Base-by-base conservation (phyloP, 1,140 invertebrate species). In the Zeugodacus cucurbitae region DNA sequence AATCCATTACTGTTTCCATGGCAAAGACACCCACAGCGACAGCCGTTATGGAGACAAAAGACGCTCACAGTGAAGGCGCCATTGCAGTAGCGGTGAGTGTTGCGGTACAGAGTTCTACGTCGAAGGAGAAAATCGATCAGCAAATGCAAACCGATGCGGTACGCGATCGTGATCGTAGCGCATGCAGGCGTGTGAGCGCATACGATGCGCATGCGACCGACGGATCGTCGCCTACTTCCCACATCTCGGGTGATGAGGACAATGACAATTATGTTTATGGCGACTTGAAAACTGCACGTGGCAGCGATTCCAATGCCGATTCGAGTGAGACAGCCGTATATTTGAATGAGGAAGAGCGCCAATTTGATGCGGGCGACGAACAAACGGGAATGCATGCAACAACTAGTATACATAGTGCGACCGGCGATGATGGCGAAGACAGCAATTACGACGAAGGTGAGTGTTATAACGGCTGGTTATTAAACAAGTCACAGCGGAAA, bases 81-180 rank as follows among this genome's bases (percentile, higher is more conserved):
- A 58, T 41, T 44, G 67, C 89, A 10, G 88, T 78, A 32, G 89
- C 90, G 1, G 48, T 59, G 6, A 85, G 29, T 14, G 87, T 90
- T 10, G 37, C 26, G 41, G 41, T 82, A 4, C 74, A 82, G 26
- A 82, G 20, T 89, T 85, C 90, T 17, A 74, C 37, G 20, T 87
- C 89, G 88, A 89, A 87, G 14, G 91, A 89, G 57, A 87, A 89
- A 82, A 89, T 87, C 34, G 88, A 92, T 88, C 89, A 91, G 64
- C 90, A 91, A 88, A 90, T 92, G 88, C 90, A 92, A 85, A 90
- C 91, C 2, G 88, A 89, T 22, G 62, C 64, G 86, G 11, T 57
- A 34, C 29, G 64, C 41, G 85, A 82, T 48, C 74, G 41, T 82
- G 85, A 82, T 29, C 74, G n/a, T 82, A 82, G 41, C 74, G 26